These are phyloP conservation scores for Tethea ocularis DNA, from an alignment of 2,888 invertebrate genomes.

Conservation along the genomic window DNA sequence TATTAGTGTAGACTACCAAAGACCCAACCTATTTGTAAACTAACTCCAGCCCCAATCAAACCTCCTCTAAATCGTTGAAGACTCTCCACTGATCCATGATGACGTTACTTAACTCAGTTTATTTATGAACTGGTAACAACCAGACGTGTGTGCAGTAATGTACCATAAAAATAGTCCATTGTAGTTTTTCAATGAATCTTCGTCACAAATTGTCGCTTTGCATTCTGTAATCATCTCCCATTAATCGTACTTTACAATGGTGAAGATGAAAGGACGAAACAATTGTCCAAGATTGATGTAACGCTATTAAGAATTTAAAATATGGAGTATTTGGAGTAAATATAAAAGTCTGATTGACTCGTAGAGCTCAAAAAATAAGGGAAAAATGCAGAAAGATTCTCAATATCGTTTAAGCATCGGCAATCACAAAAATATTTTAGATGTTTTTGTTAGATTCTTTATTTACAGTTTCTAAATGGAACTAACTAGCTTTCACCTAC, in stretches of 20 bases:
- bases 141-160: constrained; percentile 9
- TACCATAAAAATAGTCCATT: constrained; percentile 35
- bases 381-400: no score
- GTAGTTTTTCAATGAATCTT: constrained; percentile 31
- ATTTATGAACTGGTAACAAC: constrained; percentile 18
- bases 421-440: no score
- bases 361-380: no score
- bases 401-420: no score
- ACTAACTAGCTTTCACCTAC: no score
- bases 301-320: constrained; percentile 10
- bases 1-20: no score
- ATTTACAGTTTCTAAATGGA: no score
- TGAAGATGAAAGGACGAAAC: constrained; percentile 4
- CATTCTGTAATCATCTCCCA: constrained; percentile 25
- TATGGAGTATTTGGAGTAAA: background rate
- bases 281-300: constrained; percentile 5
- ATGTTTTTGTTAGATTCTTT: no score
- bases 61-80: background rate
- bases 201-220: constrained; percentile 22
- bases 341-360: no score
- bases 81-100: background rate
- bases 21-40: no score
- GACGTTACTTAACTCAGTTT: constrained; percentile 19
- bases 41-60: no score
- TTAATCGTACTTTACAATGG: constrained; percentile 23